Evolutionary conservation across 2,113 vertebrate species (phyloP), one percentile per base, ranked within the genome.

Genomic region (Anser brachyrhynchus): DNA sequence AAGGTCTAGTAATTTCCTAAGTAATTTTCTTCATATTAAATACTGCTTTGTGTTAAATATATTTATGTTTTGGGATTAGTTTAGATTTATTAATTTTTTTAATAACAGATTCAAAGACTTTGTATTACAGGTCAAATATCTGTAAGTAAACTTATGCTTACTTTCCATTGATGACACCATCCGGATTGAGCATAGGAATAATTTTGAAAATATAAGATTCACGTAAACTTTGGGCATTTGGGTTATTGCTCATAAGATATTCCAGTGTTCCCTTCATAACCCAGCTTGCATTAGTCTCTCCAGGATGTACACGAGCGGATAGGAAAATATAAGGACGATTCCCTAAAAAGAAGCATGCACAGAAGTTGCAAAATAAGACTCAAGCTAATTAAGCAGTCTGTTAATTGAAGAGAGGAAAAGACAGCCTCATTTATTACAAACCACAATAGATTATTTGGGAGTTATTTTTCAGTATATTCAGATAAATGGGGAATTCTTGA

Each of bases 191-290:
- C 99, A 99, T 99, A 55, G 99, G 99, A 94, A 99, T 98, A 95
- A 99, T 99, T 98, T 99, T 99, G 97, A 99, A 99, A 97, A 99
- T 99, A 90, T 98, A 99, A 67, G 98, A 98, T 96, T 99, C 99
- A 90, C 99, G 98, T 78, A 99, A 98, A 94, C 97, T 98, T 64
- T 99, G 99, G 26, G 99, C 99, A 92, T 98, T 96, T 31, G 98
- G 97, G 93, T 97, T 98, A 95, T 97, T 98, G 96, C 99, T 98
- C 99, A 99, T 99, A 96, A 99, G 98, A 96, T 99, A 99, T 95
- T 99, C 99, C 98, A 99, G 95, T 0, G 99, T 99, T 95, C 99
- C 99, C 97, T 99, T 99, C 99, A 99, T 99, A 96, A 99, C 99
- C 99, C 99, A 99, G 97, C 99, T 99, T 89, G 99, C 98, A 23